Evolutionary conservation across 2,888 invertebrate genomes (phyloP).

Genomic region (Aphodius granarius): DNA sequence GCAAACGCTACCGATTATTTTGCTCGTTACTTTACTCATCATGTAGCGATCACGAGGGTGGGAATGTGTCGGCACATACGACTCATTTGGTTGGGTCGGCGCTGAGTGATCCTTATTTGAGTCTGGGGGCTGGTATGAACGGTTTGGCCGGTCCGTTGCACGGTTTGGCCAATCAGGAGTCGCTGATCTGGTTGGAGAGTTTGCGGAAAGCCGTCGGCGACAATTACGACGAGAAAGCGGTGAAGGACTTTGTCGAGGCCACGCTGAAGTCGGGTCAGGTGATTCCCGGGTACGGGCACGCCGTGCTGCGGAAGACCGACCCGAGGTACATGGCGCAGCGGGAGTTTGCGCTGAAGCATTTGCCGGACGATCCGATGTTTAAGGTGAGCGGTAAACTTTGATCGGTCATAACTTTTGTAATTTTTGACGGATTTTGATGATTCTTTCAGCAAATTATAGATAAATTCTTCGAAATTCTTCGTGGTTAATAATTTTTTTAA

Average conservation of each 20-base stretch:
- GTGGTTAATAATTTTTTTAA: too few relatives aligned
- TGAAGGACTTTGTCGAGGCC: slow-evolving; percentile 97
- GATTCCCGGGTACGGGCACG: slow-evolving; percentile 97
- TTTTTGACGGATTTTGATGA: too few relatives aligned
- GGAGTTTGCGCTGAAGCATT: slow-evolving; percentile 90
- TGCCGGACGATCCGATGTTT: slow-evolving; percentile 90
- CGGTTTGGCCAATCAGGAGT: slow-evolving; percentile 93
- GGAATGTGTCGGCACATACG: slow-evolving; percentile 95
- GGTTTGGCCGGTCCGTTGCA: slow-evolving; percentile 95
- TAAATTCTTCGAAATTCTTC: too few relatives aligned
- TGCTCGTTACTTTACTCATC: too few relatives aligned
- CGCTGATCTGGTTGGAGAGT: slow-evolving; percentile 92
- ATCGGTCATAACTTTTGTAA: too few relatives aligned
- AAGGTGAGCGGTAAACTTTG: slow-evolving; percentile 59
- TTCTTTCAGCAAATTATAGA: too few relatives aligned
- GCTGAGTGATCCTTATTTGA: slow-evolving; percentile 90
- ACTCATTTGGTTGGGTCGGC: slow-evolving; percentile 93
- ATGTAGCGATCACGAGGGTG: slow-evolving; percentile 95
- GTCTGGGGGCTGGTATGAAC: slow-evolving; percentile 90
- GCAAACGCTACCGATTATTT: too few relatives aligned
- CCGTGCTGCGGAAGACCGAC: slow-evolving; percentile 94
- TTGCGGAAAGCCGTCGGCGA: slow-evolving; percentile 84
- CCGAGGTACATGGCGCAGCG: slow-evolving; percentile 90
- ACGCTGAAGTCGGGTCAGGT: slow-evolving; percentile 94
- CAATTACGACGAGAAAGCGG: slow-evolving; percentile 83